Evolutionary conservation across 64 coral and sea anemone genomes (phyloP), one percentile per base, ranked within the genome.

Genomic region (Stylophora pistillata): DNA sequence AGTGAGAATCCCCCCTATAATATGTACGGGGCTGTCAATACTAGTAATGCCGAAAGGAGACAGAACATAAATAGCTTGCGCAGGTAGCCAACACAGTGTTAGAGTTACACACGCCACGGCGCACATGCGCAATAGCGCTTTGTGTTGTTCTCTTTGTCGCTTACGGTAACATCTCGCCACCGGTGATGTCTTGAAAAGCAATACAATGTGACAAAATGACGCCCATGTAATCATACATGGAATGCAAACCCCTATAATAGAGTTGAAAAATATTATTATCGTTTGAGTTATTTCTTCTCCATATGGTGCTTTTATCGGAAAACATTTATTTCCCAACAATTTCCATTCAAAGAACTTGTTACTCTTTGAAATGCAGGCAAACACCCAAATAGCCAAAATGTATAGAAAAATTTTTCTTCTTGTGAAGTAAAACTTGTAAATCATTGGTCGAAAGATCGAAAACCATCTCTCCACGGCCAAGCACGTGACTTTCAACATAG

Each of bases 81-180:
- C 80, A 2, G 91, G 91, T 82, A 93, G 88, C 91, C 91, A 93
- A 76, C 91, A 93, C 15, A 88, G 5, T 30, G 85, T 88, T 0
- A 93, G 3, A 32, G 81, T 74, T 29, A 93, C 68, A 21, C 85
- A 76, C 23, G 86, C 85, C 9, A 87, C 16, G 37, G 74, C 86
- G 30, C 91, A 93, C 91, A 93, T 93, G 85, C 91, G 85, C 34
- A 93, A 54, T 47, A 93, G 68, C 13, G 62, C 27, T 73, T 64
- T 88, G 65, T 88, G 59, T 53, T 88, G 69, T 52, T 55, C 13
- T 31, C 78, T 75, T 74, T 58, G 30, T 54, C 66, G 32, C 26
- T 65, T 7, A 47, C 59, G 20, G 77, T 52, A 29, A 54, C 21
- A 71, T 30, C 58, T 80, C 9, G 69, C 77, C 87, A 93, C 81